A percentile compares a stretch with the other conserved stretches of the same genome.
Evolutionary conservation across 2,888 invertebrate genomes (phyloP).

Genomic region (Cartodere bifasciata): DNA sequence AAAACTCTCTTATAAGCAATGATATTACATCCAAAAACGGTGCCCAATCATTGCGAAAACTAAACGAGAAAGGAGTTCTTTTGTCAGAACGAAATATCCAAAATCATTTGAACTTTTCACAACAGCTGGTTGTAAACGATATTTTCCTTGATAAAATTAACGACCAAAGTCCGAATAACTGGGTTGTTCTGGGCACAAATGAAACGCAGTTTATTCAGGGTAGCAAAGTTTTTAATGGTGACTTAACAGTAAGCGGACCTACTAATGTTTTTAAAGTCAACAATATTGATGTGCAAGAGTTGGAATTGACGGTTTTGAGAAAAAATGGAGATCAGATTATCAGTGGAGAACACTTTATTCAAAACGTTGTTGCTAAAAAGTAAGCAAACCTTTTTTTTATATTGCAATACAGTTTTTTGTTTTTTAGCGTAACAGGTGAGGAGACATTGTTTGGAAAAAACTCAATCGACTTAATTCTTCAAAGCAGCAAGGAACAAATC

Average conservation of each 20-base stretch:
- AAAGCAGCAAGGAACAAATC: constrained; percentile 14
- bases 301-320: constrained; percentile 33
- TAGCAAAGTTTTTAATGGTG: constrained; percentile 34
- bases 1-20: constrained; percentile 27
- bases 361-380: constrained; percentile 24
- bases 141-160: constrained; percentile 36
- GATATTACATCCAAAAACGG: constrained; percentile 25
- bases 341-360: constrained; percentile 32
- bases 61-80: constrained; percentile 23
- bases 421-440: constrained; percentile 17
- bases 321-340: constrained; percentile 36
- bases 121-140: constrained; percentile 29
- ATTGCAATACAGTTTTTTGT: background rate
- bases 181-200: constrained; percentile 32
- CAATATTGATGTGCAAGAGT: constrained; percentile 32
- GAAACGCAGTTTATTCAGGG: constrained; percentile 37
- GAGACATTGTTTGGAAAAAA: constrained; percentile 19
- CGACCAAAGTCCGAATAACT: constrained; percentile 31
- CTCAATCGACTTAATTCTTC: constrained; percentile 20
- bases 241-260: constrained; percentile 34
- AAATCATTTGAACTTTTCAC: constrained; percentile 28
- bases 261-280: constrained; percentile 36
- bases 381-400: constrained; percentile 12
- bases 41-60: constrained; percentile 25
- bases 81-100: constrained; percentile 19